A percentile compares a stretch with the other conserved stretches of the same genome.
phyloP scores from a whole-genome alignment of 2,888 invertebrate genomes.

The Dicycla oo region DNA sequence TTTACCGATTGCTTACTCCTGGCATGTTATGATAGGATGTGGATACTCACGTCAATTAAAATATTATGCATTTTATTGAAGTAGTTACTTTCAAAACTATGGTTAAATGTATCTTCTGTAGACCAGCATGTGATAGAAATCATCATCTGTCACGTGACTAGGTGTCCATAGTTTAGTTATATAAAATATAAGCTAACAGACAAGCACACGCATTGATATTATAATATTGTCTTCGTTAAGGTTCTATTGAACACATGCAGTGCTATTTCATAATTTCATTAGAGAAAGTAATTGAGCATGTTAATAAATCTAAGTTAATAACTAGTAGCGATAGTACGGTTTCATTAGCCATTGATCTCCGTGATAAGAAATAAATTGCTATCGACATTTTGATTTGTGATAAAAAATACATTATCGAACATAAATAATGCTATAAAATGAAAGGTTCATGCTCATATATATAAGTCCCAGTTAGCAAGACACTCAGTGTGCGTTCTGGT shows the following conservation, averaged over 20 bases:
- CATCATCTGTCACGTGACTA: conserved; percentile 16
- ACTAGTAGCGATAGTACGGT: conserved; percentile 47
- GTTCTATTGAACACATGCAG: not conserved
- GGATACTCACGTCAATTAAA: not conserved
- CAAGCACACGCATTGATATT: conserved; percentile 5
- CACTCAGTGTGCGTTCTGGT: conserved; percentile 27
- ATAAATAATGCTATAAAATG: conserved; percentile 63
- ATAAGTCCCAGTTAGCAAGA: conserved; percentile 53
- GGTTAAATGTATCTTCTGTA: not conserved
- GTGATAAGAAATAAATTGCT: conserved; percentile 65
- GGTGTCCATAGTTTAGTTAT: conserved; percentile 17
- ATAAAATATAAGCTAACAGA: conserved; percentile 36
- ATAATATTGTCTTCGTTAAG: not conserved
- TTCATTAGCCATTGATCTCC: conserved; percentile 50
- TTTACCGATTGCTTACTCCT: not conserved
- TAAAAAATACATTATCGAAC: conserved; percentile 64
- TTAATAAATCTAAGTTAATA: conserved; percentile 62
- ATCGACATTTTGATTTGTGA: conserved; percentile 67
- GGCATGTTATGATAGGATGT: not conserved
- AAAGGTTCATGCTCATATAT: conserved; percentile 47
- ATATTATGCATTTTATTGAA: conserved; percentile 6
- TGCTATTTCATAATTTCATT: conserved; percentile 12
- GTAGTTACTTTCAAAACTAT: not conserved
- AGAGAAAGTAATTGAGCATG: conserved; percentile 34
- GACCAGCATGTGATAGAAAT: conserved; percentile 27